phyloP scores from a whole-genome alignment of 2,888 invertebrate genomes.

The Troides aeacus region DNA sequence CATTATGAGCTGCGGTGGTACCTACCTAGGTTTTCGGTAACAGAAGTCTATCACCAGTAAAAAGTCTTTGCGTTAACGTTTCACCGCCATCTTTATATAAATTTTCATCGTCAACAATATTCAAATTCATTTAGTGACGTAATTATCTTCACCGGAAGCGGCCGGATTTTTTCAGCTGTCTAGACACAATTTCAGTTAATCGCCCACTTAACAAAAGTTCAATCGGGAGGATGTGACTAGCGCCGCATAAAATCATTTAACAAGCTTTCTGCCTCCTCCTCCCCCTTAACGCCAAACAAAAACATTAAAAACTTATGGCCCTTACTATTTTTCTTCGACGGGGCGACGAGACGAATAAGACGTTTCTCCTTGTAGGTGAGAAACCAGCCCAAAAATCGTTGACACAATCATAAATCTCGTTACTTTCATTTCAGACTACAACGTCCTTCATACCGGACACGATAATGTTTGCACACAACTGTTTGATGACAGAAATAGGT shows the following conservation, averaged over 20 bases:
- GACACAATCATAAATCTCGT: no score
- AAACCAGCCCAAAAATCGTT: no score
- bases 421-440: no score
- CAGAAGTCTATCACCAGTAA: no score
- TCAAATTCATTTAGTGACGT: conserved; percentile 20
- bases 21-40: no score
- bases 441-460: no score
- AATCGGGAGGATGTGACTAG: conserved; percentile 54
- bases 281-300: conserved; percentile 36
- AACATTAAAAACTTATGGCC: conserved; percentile 41
- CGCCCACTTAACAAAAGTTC: conserved; percentile 54
- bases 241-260: conserved; percentile 68
- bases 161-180: conserved; percentile 45
- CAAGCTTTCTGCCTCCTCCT: conserved; percentile 52
- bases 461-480: no score
- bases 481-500: no score
- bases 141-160: conserved; percentile 20
- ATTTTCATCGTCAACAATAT: conserved; percentile 13
- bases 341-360: not conserved
- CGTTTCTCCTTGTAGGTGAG: no score
- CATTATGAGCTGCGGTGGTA: no score
- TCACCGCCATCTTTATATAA: not conserved
- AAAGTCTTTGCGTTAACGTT: not conserved
- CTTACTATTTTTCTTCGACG: conserved; percentile 26
- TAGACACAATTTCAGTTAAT: conserved; percentile 64